Base-by-base conservation (phyloP, 1,140 invertebrate species). In the Lepidurus couesii region DNA sequence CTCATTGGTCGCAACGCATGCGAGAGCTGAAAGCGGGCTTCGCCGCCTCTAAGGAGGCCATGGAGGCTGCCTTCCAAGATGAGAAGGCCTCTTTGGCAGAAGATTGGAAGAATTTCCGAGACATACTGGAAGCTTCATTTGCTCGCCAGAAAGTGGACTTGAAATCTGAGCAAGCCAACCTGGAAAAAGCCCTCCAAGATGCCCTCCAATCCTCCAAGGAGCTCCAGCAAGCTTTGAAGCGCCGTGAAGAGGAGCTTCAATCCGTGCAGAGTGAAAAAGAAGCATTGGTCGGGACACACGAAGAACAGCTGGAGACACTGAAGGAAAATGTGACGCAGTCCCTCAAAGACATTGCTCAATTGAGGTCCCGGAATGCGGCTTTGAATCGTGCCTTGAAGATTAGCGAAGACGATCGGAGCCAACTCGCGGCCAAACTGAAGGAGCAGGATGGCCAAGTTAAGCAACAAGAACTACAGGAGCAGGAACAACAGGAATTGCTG, bases 301-400 rank as follows among this genome's bases (percentile, higher is more conserved):
- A 76, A 11, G 80, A 83, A 53, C 83, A 85, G 78, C 79, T 82
- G 16, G 79, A 79, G 44, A 81, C 81, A 75, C 26, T 85, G 21
- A 79, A 82, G 21, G 79, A 82, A 7, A 81, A 83, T 77, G 81
- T 83, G 11, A 79, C 82, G 16, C 80, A 84, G 42, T 76, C 81
- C 13, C 78, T 78, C 78, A 44, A 78, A 16, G 75, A 83, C 44
- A 80, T 80, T 73, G 77, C 82, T 77, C 75, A 83, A 42, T 77
- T 0, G 85, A 85, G 43, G 44, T 83, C 53, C 53, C 53, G 53
- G 6, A 65, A 65, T 21, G 13, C 53, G 16, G 8, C 53, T 7
- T 21, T 65, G 53, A 16, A 21, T 16, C 53, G 21, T n/a, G 53
- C 53, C 8, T 16, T 65, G 53, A 65, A 65, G 53, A 65, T n/a